phyloP scores from a whole-genome alignment of 2,888 invertebrate species.

The Metacarcinus magister region DNA sequence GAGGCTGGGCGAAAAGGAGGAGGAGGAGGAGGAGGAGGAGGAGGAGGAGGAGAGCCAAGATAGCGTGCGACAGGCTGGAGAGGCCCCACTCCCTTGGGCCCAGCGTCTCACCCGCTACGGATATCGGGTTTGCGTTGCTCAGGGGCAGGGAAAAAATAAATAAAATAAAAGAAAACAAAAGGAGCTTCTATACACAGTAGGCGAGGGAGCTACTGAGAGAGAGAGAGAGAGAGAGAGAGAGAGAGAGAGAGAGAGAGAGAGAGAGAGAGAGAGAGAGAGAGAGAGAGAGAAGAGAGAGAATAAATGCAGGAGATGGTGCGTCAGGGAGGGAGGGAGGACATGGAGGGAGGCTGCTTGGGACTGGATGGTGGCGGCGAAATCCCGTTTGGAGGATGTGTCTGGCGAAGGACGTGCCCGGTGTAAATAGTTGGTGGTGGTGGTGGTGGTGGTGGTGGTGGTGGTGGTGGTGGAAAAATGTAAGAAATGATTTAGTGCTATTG shows the following conservation, averaged over 20 bases:
- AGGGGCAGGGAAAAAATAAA: slow-evolving; percentile 44
- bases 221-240: slow-evolving; percentile 64
- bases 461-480: background rate
- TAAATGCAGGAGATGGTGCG: background rate
- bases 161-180: slow-evolving; percentile 36
- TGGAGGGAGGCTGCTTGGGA: slow-evolving; percentile 17
- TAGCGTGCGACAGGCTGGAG: slow-evolving; percentile 38
- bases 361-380: background rate
- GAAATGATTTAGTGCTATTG: background rate
- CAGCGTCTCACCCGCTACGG: slow-evolving; percentile 12
- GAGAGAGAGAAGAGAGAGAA: slow-evolving; percentile 53
- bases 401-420: slow-evolving; percentile 27
- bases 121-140: slow-evolving; percentile 45
- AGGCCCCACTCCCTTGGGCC: background rate
- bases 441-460: background rate
- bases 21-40: background rate
- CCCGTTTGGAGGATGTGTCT: slow-evolving; percentile 14
- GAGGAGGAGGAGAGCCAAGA: background rate
- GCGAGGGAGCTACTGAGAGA: background rate
- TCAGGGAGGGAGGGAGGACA: background rate
- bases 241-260: slow-evolving; percentile 67
- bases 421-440: background rate
- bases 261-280: slow-evolving; percentile 48
- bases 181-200: slow-evolving; percentile 29
- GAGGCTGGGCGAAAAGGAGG: background rate